Evolutionary conservation across 1,140 invertebrate genomes (phyloP), one percentile per base, ranked within the genome.

Genomic region (Calliphora vicina): DNA sequence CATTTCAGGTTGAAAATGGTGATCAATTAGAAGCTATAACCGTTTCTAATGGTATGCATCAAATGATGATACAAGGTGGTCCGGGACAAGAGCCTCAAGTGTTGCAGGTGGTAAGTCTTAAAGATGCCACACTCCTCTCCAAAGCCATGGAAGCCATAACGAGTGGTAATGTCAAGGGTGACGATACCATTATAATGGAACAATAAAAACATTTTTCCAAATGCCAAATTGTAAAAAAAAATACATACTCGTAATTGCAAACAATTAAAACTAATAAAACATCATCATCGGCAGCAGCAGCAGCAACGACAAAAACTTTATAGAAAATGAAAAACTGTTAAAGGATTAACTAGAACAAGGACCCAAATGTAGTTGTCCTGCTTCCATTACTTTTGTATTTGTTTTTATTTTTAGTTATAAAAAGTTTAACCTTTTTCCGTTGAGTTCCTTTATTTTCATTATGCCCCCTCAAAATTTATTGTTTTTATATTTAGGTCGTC

Each of bases 41-140:
- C 83, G 93, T 93, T 90, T 93, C 93, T 85, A 94, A 92, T 82
- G 94, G 92, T 83, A 95, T 95, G 88, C 95, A 95, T 86, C 95
- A 95, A 84, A 95, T 96, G 92, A 95, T 96, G 91, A 94, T 96
- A 89, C 93, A 96, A 92, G 92, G 94, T 85, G 92, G 94, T 5
- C 92, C 93, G 9, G 94, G 93, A 50, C 92, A 92, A 45, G 94
- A 95, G 86, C 94, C 94, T 67, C 95, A 96, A 90, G 95, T 96
- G 83, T 91, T 96, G 84, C 95, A 96, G 91, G 95, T 96, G 83
- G 93, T 96, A 85, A 96, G 95, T 80, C 91, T 96, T 50, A 96
- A 96, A 90, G 95, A 96, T 90, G 95, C 95, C 83, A 95, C 95
- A 80, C 94, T 94, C 67, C 92, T 96, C 67, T 95, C 94, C 84